Evolutionary conservation across 2,797 vertebrate genomes (phyloP).

Genomic region (Anabacerthia variegaticeps): DNA sequence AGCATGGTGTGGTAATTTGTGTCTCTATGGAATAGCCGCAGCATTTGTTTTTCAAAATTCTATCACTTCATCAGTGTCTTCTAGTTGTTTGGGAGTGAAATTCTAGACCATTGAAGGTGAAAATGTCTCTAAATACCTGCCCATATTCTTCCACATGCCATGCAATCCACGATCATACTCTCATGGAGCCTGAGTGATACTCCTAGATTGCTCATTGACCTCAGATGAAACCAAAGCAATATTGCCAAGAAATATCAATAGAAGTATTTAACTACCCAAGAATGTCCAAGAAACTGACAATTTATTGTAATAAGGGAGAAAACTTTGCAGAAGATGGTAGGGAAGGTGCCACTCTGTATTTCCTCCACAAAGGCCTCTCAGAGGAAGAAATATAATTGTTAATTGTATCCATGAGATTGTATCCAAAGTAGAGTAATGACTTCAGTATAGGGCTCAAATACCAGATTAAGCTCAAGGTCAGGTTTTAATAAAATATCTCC

Average conservation of each 20-base stretch:
- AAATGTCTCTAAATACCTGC: not conserved
- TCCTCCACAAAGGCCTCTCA: not conserved
- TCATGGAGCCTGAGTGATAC: not conserved
- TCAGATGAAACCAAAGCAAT: not conserved
- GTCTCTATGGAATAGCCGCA: not conserved
- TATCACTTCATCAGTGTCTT: not conserved
- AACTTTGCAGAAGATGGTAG: not conserved
- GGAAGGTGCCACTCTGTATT: not conserved
- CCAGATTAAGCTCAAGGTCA: not conserved
- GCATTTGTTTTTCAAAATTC: not conserved
- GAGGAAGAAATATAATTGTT: not conserved
- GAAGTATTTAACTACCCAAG: not conserved
- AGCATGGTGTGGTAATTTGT: rapidly evolving
- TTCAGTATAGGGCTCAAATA: not conserved
- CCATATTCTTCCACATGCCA: not conserved
- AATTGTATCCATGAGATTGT: not conserved
- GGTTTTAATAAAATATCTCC: not conserved
- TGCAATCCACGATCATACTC: rapidly evolving
- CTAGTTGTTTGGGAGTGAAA: not conserved
- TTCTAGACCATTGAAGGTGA: not conserved
- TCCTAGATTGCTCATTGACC: not conserved
- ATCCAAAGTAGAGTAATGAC: not conserved
- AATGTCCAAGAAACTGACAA: not conserved
- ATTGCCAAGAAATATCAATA: not conserved
- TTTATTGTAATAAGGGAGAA: not conserved